Base-by-base conservation (phyloP, 1,140 invertebrate genomes). In the Brachionus angularis region DNA sequence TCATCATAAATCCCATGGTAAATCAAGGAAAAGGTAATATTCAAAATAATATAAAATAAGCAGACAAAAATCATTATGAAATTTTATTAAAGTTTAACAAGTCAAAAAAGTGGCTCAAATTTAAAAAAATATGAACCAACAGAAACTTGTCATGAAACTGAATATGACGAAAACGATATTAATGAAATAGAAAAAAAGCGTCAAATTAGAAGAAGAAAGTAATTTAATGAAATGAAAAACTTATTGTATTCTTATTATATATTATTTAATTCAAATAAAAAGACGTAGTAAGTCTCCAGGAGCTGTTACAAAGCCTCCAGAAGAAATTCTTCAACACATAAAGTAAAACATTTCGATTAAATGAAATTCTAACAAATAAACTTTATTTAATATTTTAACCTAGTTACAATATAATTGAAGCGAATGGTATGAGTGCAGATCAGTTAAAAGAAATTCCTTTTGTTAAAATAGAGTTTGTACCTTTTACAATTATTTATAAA, bases 271-370 rank as follows among this genome's bases (percentile, higher is more conserved):
- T 31, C n/a, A 34, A 29, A 10, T 42, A 5, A 42, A 21, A 67
- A 67, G 62, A 34, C 62, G 62, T 23, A 67, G 62, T 36, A 67
- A 67, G 47, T 67, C 62, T 3, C 62, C 62, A 23, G 62, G 62
- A 47, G 36, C 33, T 50, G 47, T 67, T 10, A 47, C 62, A 1
- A 67, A 67, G n/a, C 62, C 62, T 25, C 62, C 62, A 10, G 62
- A 67, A 23, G 62, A 67, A 67, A 67, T 67, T 29, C 62, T 67
- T 34, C 62, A 67, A 14, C 62, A 67, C 18, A 67, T 67, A n/a
- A 67, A 46, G 62, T 67, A 67, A 39, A 27, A 8, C 39, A 10
- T 52, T 31, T 42, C 18, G 12, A 34, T 25, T 42, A 1, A 62
- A 25, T 16, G 1, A n/a, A 23, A n/a, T 4, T 16, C 36, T 47